A percentile compares a stretch with the other conserved stretches of the same genome.
These are phyloP conservation scores for Bujurquina vittata DNA, from an alignment of 2,113 vertebrate species.

Conservation along the genomic window DNA sequence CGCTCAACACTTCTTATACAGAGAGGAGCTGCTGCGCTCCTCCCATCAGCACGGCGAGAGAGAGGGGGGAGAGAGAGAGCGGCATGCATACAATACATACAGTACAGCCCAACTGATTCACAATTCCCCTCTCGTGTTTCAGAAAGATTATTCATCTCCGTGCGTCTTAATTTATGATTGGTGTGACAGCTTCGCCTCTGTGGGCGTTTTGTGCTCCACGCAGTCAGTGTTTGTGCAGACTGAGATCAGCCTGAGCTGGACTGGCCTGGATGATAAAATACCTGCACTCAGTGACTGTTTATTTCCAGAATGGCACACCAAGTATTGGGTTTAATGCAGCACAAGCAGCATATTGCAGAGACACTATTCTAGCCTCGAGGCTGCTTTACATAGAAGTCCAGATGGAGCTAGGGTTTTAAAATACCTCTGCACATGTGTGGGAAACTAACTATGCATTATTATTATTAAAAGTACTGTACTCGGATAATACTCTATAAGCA, in stretches of 20 bases:
- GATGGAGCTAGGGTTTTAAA: background rate
- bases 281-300: conserved; percentile 47
- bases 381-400: background rate
- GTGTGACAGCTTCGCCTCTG: conserved; percentile 35
- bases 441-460: background rate
- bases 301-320: conserved; percentile 39
- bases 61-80: conserved; percentile 39
- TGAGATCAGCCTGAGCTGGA: conserved; percentile 51
- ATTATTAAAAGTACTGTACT: background rate
- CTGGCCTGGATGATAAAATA: conserved; percentile 35
- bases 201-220: conserved; percentile 21
- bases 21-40: conserved; percentile 76
- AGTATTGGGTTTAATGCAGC: conserved; percentile 11
- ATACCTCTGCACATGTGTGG: background rate
- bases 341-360: background rate
- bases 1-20: conserved; percentile 83
- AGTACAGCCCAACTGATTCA: conserved; percentile 49
- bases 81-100: conserved; percentile 32
- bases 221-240: conserved; percentile 39
- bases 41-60: conserved; percentile 62
- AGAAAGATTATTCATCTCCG: conserved; percentile 35
- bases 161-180: conserved; percentile 52
- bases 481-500: background rate
- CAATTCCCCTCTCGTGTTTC: conserved; percentile 50
- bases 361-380: background rate